Percentiles rank a stretch among this genome's conserved stretches.
Evolutionary conservation across 1,140 invertebrate species (phyloP).

Genomic region (Plodia interpunctella): DNA sequence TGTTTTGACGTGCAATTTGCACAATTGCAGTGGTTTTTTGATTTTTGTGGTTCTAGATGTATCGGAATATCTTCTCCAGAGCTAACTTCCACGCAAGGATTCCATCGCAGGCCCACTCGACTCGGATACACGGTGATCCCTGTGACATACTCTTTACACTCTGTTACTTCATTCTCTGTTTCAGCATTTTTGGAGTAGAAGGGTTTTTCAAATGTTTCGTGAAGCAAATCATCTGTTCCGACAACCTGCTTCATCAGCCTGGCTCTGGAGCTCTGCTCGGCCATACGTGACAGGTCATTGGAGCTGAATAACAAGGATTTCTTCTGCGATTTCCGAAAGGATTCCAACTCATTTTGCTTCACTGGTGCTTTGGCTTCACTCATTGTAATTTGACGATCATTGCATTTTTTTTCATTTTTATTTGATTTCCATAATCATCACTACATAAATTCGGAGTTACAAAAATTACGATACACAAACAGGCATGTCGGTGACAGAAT

Average conservation of each 20-base stretch:
- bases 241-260: constrained; percentile 23
- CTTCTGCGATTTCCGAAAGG: not conserved
- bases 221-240: not conserved
- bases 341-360: not conserved
- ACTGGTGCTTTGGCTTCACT: not conserved
- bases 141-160: not conserved
- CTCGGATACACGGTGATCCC: constrained; percentile 24
- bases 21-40: constrained; percentile 20
- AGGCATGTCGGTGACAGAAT: constrained; percentile 3
- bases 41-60: constrained; percentile 6
- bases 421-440: not conserved
- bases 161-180: not conserved
- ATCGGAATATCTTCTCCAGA: constrained; percentile 15
- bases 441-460: constrained; percentile 6
- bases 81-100: constrained; percentile 24
- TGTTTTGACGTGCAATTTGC: constrained; percentile 15
- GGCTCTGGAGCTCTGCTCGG: constrained; percentile 13
- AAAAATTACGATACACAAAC: constrained; percentile 16
- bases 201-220: not conserved
- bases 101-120: constrained; percentile 28
- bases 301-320: not conserved
- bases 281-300: not conserved
- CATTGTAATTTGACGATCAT: not conserved
- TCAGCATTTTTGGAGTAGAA: not conserved
- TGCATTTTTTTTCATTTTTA: not conserved